Evolutionary conservation across 2,113 vertebrate genomes (phyloP).

Genomic region (Nesogale talazaci): DNA sequence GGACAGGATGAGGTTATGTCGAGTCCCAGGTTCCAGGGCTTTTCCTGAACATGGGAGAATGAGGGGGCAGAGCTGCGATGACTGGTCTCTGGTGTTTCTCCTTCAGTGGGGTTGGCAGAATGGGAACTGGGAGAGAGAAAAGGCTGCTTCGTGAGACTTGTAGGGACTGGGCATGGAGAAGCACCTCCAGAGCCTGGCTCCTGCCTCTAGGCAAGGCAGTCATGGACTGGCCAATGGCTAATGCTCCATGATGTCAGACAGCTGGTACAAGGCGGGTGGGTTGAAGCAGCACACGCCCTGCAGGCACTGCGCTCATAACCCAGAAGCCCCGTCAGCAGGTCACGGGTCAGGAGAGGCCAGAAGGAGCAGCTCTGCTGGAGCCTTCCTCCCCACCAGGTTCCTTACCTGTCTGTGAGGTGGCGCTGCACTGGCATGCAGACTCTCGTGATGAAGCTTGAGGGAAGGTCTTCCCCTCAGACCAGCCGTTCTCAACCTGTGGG

Average conservation of each 20-base stretch:
- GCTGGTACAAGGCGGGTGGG: neutral
- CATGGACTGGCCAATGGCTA: constrained; percentile 34
- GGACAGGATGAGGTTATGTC: neutral
- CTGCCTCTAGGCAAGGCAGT: neutral
- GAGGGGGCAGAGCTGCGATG: neutral
- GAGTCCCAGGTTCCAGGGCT: constrained; percentile 4
- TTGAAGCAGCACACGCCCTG: neutral
- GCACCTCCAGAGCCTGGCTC: neutral
- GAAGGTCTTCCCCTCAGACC: neutral
- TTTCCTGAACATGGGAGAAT: constrained; percentile 4
- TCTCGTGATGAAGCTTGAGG: constrained; percentile 8
- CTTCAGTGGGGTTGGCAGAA: constrained; percentile 41
- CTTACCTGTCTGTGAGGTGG: neutral
- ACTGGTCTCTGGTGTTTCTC: constrained; percentile 33
- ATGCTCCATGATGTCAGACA: neutral
- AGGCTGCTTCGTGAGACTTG: neutral
- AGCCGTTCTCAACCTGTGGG: too few relatives aligned
- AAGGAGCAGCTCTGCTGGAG: neutral
- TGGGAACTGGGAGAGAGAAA: constrained; percentile 17
- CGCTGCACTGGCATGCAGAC: neutral
- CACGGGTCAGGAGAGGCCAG: neutral
- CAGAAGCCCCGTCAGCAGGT: neutral
- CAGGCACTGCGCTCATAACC: neutral
- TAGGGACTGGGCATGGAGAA: neutral
- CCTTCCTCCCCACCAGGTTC: neutral